phyloP scores from a whole-genome alignment of 1,140 invertebrate genomes.

The Caenorhabditis tropicalis region DNA sequence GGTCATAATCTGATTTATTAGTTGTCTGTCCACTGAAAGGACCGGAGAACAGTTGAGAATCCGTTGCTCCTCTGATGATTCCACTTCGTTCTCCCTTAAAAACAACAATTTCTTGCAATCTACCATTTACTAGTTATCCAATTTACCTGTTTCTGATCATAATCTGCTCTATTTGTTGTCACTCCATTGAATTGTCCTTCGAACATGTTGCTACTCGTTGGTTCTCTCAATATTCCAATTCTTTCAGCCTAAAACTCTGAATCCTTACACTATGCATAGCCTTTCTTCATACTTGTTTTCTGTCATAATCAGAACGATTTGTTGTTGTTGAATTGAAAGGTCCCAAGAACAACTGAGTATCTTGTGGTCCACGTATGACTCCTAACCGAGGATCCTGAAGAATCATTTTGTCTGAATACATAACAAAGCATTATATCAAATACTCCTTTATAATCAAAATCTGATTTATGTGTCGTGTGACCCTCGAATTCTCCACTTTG shows the following conservation, averaged over 20 bases:
- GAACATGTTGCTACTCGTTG: background rate
- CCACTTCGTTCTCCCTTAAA: background rate
- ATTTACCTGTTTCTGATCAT: constrained; percentile 27
- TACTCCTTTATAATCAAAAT: constrained; percentile 46
- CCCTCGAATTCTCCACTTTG: constrained; percentile 45
- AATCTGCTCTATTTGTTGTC: constrained; percentile 31
- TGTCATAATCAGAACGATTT: constrained; percentile 32
- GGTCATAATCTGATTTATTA: constrained; percentile 18
- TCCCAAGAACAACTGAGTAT: constrained; percentile 2
- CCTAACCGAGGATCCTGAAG: background rate
- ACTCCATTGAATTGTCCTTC: constrained; percentile 37
- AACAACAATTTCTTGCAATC: background rate
- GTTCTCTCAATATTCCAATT: background rate
- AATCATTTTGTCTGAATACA: background rate
- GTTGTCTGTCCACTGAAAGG: constrained; percentile 9
- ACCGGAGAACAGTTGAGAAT: background rate
- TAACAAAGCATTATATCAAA: background rate
- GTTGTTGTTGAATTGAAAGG: constrained; percentile 33
- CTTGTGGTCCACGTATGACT: constrained; percentile 7
- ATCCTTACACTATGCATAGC: background rate
- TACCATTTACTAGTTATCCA: background rate
- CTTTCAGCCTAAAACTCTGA: constrained; percentile 24
- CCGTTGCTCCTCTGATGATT: background rate
- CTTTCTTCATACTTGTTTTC: constrained; percentile 7
- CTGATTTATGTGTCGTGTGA: constrained; percentile 33